Evolutionary conservation across 2,888 invertebrate genomes (phyloP), one percentile per base, ranked within the genome.

Genomic region (Sphecodes monilicornis): DNA sequence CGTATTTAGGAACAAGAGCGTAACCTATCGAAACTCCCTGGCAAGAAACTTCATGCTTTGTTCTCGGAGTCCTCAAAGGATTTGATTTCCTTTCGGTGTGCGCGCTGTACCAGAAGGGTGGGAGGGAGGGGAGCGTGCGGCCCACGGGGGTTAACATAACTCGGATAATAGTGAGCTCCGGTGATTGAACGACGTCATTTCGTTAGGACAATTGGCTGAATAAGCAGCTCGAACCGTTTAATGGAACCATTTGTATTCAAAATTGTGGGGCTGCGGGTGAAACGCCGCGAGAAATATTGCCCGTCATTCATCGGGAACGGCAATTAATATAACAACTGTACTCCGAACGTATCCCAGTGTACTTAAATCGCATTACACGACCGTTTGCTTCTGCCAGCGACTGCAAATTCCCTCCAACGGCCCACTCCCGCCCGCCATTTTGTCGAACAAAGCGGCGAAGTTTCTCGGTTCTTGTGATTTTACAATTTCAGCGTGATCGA

Each of bases 181-280:
- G 82, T 90, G 91, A 91, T 90, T 89, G 90, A 91, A 89, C 83
- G 89, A 85, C 89, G 88, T 89, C 90, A 86, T 89, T 90, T 86
- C 89, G 87, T 88, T 89, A 76, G 84, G 87, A 87, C 85, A 82
- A 89, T 89, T 89, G 85, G 69, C 72, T 70, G 80, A 85, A 77
- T 69, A 78, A 83, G 85, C 81, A 80, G 73, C 78, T 82, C 79
- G 71, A 76, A 84, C 80, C 74, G 78, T 69, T 78, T 76, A 86
- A 88, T 88, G 64, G 73, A 36, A 76, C 66, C 80, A 81, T 82
- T 82, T 80, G 69, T 83, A 86, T 85, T 81, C 87, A 29, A 80
- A 87, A 81, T 80, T 86, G 78, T 73, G 71, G 73, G 60, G 73
- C 76, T 54, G 60, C 54, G 77, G 77, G 57, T 43, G 57, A 78